Evolutionary conservation across 2,797 vertebrate genomes (phyloP).

Genomic region (Hippoglossus hippoglossus): DNA sequence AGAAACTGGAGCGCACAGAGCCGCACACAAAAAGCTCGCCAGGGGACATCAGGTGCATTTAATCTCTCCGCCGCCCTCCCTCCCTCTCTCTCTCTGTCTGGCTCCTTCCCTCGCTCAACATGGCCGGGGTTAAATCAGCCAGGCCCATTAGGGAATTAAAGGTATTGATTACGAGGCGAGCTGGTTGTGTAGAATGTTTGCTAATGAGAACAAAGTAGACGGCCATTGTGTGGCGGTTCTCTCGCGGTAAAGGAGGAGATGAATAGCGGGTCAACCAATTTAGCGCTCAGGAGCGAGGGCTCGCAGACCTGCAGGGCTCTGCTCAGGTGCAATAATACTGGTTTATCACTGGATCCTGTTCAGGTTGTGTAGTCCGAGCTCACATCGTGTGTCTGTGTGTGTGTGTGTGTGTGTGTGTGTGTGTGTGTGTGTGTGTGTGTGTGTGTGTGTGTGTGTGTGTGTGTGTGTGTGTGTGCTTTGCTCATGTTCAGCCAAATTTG

Average conservation of each 20-base stretch:
- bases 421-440: background rate
- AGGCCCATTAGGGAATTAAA: slow-evolving; percentile 75
- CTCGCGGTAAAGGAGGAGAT: slow-evolving; percentile 42
- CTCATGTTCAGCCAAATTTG: background rate
- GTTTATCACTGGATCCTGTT: slow-evolving; percentile 25
- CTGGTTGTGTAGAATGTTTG: slow-evolving; percentile 62
- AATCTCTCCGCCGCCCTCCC: slow-evolving; percentile 28
- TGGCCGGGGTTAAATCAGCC: slow-evolving; percentile 37
- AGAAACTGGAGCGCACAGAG: slow-evolving; percentile 40
- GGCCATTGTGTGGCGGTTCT: slow-evolving; percentile 62
- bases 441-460: background rate
- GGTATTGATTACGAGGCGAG: slow-evolving; percentile 72
- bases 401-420: background rate
- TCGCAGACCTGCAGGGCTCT: slow-evolving; percentile 1
- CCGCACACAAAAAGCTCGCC: slow-evolving; percentile 41
- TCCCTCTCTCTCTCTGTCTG: background rate
- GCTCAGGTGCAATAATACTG: slow-evolving; percentile 20
- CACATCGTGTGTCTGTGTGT: background rate
- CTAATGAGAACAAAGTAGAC: slow-evolving; percentile 68
- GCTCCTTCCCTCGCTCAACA: slow-evolving; percentile 41
- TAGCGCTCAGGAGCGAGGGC: slow-evolving; percentile 25
- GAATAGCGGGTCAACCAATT: slow-evolving; percentile 42
- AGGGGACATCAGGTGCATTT: slow-evolving; percentile 52
- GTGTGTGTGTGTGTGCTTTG: background rate
- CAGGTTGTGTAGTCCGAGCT: background rate